A percentile compares a stretch with the other conserved stretches of the same genome.
phyloP scores from a whole-genome alignment of 1,140 invertebrate genomes.

The Brachionus angularis region DNA sequence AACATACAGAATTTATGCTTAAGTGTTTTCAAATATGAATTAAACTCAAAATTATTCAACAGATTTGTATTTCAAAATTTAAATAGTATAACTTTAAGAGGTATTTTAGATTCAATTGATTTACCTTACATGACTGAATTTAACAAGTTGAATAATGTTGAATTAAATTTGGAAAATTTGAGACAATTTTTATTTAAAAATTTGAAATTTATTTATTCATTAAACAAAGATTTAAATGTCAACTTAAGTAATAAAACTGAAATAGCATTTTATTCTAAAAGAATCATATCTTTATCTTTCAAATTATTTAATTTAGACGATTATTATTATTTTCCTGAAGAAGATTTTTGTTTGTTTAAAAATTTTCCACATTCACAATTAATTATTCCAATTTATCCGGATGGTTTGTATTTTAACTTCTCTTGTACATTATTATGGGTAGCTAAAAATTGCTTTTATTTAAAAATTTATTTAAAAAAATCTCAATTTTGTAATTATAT shows the following conservation, averaged over 20 bases:
- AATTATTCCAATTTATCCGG: neutral
- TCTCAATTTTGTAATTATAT: neutral
- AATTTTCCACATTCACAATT: neutral
- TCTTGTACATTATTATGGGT: constrained; percentile 1
- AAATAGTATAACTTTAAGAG: too few relatives aligned
- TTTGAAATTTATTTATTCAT: neutral
- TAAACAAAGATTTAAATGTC: neutral
- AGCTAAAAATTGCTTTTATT: too few relatives aligned
- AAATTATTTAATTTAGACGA: too few relatives aligned
- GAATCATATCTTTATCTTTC: neutral
- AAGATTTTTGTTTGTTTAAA: neutral
- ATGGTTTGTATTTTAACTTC: neutral
- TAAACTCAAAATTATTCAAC: neutral
- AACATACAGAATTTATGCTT: neutral
- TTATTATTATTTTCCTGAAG: neutral
- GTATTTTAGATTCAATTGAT: too few relatives aligned
- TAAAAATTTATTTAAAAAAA: too few relatives aligned
- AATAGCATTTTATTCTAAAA: too few relatives aligned
- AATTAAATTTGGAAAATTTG: neutral
- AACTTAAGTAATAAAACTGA: neutral
- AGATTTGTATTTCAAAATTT: constrained; percentile 2
- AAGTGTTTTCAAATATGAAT: neutral
- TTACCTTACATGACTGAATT: too few relatives aligned
- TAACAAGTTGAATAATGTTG: neutral
- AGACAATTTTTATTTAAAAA: neutral